These are phyloP conservation scores for Drosophila saltans DNA, from an alignment of 1,140 invertebrate species.

Conservation along the genomic window DNA sequence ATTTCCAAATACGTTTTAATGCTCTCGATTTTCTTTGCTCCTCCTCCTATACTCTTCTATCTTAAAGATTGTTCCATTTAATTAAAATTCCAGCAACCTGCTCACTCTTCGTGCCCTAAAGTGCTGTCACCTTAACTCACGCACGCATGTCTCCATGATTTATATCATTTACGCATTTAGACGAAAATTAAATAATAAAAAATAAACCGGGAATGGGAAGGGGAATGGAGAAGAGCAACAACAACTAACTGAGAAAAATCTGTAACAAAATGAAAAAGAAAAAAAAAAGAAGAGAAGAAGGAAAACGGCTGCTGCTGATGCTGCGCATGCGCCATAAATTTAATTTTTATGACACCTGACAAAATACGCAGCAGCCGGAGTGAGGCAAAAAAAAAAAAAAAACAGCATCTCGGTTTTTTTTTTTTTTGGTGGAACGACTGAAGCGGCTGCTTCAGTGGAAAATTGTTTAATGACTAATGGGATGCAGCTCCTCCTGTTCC, in stretches of 20 bases:
- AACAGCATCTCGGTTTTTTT: too few species aligned
- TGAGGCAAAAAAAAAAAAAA: too few species aligned
- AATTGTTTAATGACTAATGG: constrained; percentile 81
- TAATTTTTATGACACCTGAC: constrained; percentile 83
- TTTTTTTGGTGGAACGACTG: neutral
- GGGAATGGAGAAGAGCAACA: neutral
- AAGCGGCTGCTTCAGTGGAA: constrained; percentile 70
- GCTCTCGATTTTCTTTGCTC: neutral
- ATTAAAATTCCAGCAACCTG: constrained; percentile 77
- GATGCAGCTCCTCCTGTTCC: constrained; percentile 47
- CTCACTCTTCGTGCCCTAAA: constrained; percentile 66
- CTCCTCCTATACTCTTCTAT: neutral
- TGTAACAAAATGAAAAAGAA: constrained; percentile 58
- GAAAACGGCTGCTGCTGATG: constrained; percentile 45
- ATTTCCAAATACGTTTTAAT: too few species aligned
- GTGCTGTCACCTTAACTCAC: constrained; percentile 74
- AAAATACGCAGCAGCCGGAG: constrained; percentile 76
- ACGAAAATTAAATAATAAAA: constrained; percentile 77
- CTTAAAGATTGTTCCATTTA: constrained; percentile 53
- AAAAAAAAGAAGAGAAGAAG: neutral
- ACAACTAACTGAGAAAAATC: constrained; percentile 37
- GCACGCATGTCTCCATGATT: constrained; percentile 69
- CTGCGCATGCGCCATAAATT: constrained; percentile 83
- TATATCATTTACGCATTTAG: constrained; percentile 55
- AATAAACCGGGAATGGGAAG: neutral